Conservation (phyloP, 2,797 vertebrate species). For the Pristis pectinata region DNA sequence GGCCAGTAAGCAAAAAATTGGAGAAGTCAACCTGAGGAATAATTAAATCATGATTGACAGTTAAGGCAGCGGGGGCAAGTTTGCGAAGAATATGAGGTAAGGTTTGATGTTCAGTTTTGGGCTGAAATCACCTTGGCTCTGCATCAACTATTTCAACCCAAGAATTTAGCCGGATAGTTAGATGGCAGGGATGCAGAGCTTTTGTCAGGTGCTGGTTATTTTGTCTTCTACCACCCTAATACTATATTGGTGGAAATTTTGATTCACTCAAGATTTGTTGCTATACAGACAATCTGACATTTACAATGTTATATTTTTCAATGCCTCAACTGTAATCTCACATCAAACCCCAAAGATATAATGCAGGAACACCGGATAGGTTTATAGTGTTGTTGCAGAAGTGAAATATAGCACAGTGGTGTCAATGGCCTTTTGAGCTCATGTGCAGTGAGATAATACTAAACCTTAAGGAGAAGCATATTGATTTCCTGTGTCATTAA, state of each 20-base stretch:
- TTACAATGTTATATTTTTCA: constrained; percentile 3
- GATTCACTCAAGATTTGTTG: background rate
- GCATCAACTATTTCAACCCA: background rate
- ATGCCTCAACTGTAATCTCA: background rate
- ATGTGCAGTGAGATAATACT: background rate
- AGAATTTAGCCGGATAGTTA: background rate
- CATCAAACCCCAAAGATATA: background rate
- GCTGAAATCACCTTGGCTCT: background rate
- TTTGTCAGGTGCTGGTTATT: background rate
- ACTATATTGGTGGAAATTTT: background rate
- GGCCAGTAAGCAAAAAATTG: background rate
- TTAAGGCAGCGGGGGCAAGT: background rate
- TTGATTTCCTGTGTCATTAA: background rate
- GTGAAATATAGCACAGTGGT: background rate
- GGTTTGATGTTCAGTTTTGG: background rate
- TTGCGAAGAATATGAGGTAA: background rate
- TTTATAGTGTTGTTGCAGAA: background rate
- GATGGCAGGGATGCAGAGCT: background rate
- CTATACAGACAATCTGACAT: background rate
- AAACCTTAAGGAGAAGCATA: background rate
- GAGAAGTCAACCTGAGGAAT: background rate
- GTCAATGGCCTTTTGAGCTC: background rate
- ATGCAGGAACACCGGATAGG: background rate
- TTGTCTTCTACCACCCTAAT: background rate
- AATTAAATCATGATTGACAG: background rate